Conservation (phyloP, 2,797 vertebrate genomes). For the Zenarchopterus dispar region DNA sequence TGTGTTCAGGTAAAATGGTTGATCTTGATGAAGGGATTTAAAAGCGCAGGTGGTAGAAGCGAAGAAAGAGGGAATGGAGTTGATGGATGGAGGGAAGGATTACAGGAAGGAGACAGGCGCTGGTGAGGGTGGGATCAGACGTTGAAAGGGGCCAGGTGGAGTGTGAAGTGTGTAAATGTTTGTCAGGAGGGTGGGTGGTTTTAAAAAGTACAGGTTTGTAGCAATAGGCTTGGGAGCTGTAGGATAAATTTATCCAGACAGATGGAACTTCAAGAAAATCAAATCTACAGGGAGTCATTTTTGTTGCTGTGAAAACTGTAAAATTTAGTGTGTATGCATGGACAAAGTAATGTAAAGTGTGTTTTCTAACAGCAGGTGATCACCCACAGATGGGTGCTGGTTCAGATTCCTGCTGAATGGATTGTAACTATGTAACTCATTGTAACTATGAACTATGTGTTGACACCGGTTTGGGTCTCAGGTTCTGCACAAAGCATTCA, state of each 20-base stretch:
- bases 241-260: slow-evolving; percentile 66
- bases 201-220: slow-evolving; percentile 67
- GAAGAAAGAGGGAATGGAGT: slow-evolving; percentile 53
- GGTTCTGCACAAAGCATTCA: slow-evolving; percentile 33
- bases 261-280: slow-evolving; percentile 69
- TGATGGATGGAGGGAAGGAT: slow-evolving; percentile 54
- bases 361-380: slow-evolving; percentile 63
- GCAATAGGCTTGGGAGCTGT: slow-evolving; percentile 57
- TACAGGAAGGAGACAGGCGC: slow-evolving; percentile 41
- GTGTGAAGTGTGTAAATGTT: slow-evolving; percentile 47
- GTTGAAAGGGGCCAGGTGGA: slow-evolving; percentile 72
- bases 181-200: slow-evolving; percentile 23
- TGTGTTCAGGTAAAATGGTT: slow-evolving; percentile 64
- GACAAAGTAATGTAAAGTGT: background rate
- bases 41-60: slow-evolving; percentile 69
- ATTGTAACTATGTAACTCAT: slow-evolving; percentile 48
- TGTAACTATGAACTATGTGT: slow-evolving; percentile 60
- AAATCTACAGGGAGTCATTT: slow-evolving; percentile 61
- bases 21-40: slow-evolving; percentile 72
- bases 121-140: slow-evolving; percentile 66
- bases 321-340: slow-evolving; percentile 24
- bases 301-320: slow-evolving; percentile 55
- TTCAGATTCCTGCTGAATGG: slow-evolving; percentile 59
- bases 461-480: slow-evolving; percentile 56
- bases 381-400: slow-evolving; percentile 67